Percentiles rank a stretch among this genome's conserved stretches.
Conservation (phyloP, 1,140 invertebrate genomes). For the Diachasmimorpha longicaudata region DNA sequence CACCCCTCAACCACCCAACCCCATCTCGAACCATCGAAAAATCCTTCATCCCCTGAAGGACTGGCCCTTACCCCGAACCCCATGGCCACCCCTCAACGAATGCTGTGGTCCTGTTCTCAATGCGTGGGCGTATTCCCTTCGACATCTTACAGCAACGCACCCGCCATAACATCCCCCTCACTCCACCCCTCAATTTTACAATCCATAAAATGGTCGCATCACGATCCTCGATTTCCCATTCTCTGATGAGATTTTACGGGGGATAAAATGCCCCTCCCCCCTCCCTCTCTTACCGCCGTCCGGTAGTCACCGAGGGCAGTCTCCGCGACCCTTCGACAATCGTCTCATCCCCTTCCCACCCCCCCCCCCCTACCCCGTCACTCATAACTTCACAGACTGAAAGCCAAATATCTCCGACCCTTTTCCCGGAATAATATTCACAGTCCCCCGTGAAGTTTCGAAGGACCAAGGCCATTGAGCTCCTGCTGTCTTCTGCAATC, state of each 20-base stretch:
- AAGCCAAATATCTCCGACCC: background rate
- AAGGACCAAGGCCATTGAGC: conserved; percentile 42
- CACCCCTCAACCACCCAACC: too few relatives aligned
- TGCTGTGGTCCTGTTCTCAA: conserved; percentile 50
- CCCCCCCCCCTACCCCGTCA: too few relatives aligned
- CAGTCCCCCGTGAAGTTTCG: background rate
- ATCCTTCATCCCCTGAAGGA: background rate
- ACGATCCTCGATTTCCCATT: background rate
- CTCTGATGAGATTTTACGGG: background rate
- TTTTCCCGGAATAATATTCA: background rate
- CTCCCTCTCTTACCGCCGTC: too few relatives aligned
- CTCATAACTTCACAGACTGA: too few relatives aligned
- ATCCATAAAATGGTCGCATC: background rate
- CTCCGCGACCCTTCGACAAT: too few relatives aligned
- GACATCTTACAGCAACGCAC: conserved; percentile 20
- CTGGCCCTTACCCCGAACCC: conserved; percentile 6
- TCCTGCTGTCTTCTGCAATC: conserved; percentile 57
- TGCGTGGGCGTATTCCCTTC: conserved; percentile 44
- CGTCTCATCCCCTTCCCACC: too few relatives aligned
- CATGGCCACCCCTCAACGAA: conserved; percentile 38
- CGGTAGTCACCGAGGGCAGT: too few relatives aligned
- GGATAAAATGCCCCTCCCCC: background rate
- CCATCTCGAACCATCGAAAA: too few relatives aligned
- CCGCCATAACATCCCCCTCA: background rate
- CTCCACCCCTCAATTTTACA: background rate